Evolutionary conservation across 2,113 vertebrate species (phyloP), one percentile per base, ranked within the genome.

Genomic region (Prolemur simus): DNA sequence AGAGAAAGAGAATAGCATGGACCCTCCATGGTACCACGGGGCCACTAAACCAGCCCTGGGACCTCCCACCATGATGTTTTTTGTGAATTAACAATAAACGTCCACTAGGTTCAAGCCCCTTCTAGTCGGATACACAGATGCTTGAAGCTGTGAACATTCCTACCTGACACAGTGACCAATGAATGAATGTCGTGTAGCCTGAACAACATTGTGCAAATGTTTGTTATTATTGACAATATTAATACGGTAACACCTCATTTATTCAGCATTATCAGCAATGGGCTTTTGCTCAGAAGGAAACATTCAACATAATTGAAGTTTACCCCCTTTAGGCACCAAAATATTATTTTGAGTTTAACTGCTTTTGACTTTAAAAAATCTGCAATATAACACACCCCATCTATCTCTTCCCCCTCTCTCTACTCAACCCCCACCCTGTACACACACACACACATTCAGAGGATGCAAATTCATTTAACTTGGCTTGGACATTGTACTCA

Each of bases 271-370:
- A 89, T 88, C 85, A 69, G 73, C 85, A 82, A 88, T 1, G 39
- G 77, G 91, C 27, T 83, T 94, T 93, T 96, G n/a, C 82, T 91
- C 85, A 91, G 86, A 96, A 97, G 91, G 76, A 97, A 95, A 93
- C 78, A 78, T 96, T 95, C 84, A 80, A 96, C 85, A 96, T 96
- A 96, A 97, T 91, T 96, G 89, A 97, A 93, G 87, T 71, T 94
- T 95, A 77, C 34, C 42, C 69, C 80, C 78, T 97, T 89, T 89
- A 94, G 83, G 80, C 85, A 94, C 45, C 58, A 91, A 92, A 95
- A 89, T 91, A 89, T 87, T 73, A 84, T 88, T 96, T 96, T 60
- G 39, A 93, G 58, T 96, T 88, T 90, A 94, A 92, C 64, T 81
- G 64, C 3, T 66, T 85, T 90, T 69, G 32, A 82, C 64, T 90